A percentile compares a stretch with the other conserved stretches of the same genome.
phyloP scores from a whole-genome alignment of 1,140 invertebrate genomes.

The Philotrypesis tridentata region DNA sequence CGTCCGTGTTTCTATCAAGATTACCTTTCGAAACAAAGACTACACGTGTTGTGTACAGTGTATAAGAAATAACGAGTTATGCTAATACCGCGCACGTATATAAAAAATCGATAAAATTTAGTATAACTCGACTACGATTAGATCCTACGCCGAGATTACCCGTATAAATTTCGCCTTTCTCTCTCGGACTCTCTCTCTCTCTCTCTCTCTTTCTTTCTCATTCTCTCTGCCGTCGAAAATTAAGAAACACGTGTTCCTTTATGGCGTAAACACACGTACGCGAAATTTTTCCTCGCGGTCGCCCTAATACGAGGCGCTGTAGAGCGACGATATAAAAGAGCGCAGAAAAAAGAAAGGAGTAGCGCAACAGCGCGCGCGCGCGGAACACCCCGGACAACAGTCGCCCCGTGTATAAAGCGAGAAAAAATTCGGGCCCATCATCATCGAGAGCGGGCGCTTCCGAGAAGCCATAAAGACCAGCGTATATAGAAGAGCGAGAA shows the following conservation, averaged over 20 bases:
- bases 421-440: not conserved
- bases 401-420: not conserved
- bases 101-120: conserved; percentile 27
- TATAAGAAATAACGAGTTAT: conserved; percentile 42
- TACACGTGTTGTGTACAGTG: not conserved
- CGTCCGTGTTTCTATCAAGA: not conserved
- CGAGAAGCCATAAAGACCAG: conserved; percentile 22
- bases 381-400: not conserved
- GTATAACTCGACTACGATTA: conserved; percentile 6
- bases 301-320: not conserved
- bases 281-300: not conserved
- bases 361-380: too few relatives aligned
- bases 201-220: too few relatives aligned
- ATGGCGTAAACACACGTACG: not conserved
- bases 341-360: too few relatives aligned
- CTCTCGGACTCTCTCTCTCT: too few relatives aligned
- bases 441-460: not conserved
- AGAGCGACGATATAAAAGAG: too few relatives aligned
- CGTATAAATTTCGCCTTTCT: not conserved
- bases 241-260: not conserved
- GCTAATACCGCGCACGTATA: conserved; percentile 10
- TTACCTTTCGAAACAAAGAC: not conserved
- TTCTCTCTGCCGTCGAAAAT: not conserved
- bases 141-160: not conserved
- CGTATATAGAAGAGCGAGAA: not conserved